Evolutionary conservation across 2,113 vertebrate species (phyloP), one percentile per base, ranked within the genome.

Genomic region (Siphamia tubifer): DNA sequence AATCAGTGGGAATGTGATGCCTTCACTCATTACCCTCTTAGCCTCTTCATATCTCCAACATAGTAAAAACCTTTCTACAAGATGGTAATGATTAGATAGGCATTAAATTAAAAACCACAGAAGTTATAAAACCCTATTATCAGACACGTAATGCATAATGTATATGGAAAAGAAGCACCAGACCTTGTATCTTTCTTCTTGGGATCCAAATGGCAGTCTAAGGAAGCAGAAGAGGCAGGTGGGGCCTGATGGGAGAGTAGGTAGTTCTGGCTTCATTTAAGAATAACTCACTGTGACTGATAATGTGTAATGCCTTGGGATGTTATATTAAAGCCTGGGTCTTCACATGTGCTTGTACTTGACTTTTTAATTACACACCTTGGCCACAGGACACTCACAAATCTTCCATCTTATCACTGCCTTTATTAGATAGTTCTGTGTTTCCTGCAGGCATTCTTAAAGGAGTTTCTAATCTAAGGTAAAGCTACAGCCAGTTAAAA

Each of bases 331-430:
- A 60, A 57, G 30, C 47, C 54, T 24, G 44, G 30, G 13, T 56
- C 62, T 61, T 67, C 43, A 68, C 52, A 45, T 17, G 36, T 57
- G 51, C 54, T 64, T 61, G 30, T 17, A 64, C 43, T 68, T 65
- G 75, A 87, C 68, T 64, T 72, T 74, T 64, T 87, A 85, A 85
- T 88, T 82, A 79, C 65, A 76, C 57, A 57, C 27, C 31, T 21
- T 27, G 57, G 52, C 63, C 68, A 57, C 51, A 30, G 48, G 75
- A 82, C 67, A 69, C 63, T 47, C 73, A 71, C 43, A 57, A 77
- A 74, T 81, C 61, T 55, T n/a, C 48, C 62, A 43, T 39, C 49
- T 65, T 66, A 58, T 81, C 58, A 54, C 54, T 57, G 17, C 17
- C n/a, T 55, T 56, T 53, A 56, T 21, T 44, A 49, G 30, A 42